These are phyloP conservation scores for Sycophila sp. DNA, from an alignment of 1,140 invertebrate species.

Conservation along the genomic window DNA sequence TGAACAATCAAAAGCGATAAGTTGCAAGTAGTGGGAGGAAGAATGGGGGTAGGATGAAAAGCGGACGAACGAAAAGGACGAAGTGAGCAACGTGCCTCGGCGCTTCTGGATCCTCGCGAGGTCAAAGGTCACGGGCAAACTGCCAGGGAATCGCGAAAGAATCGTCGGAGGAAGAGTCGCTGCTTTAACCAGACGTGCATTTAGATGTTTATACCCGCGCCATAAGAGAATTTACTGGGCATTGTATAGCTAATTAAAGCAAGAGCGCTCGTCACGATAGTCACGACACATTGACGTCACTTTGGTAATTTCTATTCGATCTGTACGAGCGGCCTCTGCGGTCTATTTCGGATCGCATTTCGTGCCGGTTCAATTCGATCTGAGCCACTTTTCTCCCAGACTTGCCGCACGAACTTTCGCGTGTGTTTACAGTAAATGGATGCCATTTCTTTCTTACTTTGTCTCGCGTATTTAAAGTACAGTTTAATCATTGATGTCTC, in stretches of 20 bases:
- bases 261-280: constrained; percentile 55
- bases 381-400: not conserved
- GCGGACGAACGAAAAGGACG: not conserved
- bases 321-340: not conserved
- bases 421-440: not conserved
- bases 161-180: constrained; percentile 5
- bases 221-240: no score
- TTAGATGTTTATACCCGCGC: not conserved
- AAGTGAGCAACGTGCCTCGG: constrained; percentile 52
- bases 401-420: constrained; percentile 7
- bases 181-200: no score
- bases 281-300: constrained; percentile 56
- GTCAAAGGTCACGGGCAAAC: constrained; percentile 58
- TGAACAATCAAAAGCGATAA: constrained; percentile 18
- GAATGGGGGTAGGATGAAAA: not conserved
- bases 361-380: not conserved
- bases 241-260: constrained; percentile 57
- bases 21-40: constrained; percentile 14
- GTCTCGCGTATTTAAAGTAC: not conserved
- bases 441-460: not conserved
- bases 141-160: constrained; percentile 50
- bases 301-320: constrained; percentile 53
- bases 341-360: constrained; percentile 3
- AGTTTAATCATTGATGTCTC: no score
- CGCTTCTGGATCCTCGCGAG: constrained; percentile 52